Evolutionary conservation across 2,113 vertebrate genomes (phyloP).

Genomic region (Eudyptes chrysolophus): DNA sequence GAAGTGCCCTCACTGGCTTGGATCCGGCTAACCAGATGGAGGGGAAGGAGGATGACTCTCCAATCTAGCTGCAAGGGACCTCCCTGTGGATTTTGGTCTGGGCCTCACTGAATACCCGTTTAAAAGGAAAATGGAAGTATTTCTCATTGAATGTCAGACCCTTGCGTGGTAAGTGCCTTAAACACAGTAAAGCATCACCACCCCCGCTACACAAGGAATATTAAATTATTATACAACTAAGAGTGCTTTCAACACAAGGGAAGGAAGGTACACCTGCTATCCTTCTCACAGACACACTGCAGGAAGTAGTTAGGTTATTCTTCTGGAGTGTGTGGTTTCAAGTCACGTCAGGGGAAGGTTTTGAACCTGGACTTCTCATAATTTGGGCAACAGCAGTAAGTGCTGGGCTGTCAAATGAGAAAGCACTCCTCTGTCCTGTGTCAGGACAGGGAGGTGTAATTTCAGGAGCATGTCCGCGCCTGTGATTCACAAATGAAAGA

Average conservation of each 20-base stretch:
- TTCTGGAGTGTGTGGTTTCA: not conserved
- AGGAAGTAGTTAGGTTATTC: not conserved
- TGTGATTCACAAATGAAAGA: not conserved
- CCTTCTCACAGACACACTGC: not conserved
- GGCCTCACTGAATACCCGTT: not conserved
- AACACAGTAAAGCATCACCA: not conserved
- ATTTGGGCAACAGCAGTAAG: not conserved
- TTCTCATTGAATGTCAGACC: not conserved
- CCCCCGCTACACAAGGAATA: not conserved
- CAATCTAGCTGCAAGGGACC: not conserved
- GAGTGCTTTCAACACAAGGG: not conserved
- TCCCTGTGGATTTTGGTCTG: not conserved
- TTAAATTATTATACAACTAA: not conserved
- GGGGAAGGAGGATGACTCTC: not conserved
- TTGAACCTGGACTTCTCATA: not conserved
- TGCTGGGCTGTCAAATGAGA: not conserved
- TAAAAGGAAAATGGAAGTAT: not conserved
- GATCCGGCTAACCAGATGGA: not conserved
- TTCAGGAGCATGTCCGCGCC: fast-evolving
- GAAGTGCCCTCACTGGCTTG: not conserved
- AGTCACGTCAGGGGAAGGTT: not conserved
- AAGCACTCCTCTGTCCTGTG: not conserved
- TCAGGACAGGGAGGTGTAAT: not conserved
- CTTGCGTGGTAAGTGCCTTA: not conserved
- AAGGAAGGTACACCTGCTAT: not conserved